phyloP scores from a whole-genome alignment of 2,797 vertebrate species.

The Pampus argenteus region DNA sequence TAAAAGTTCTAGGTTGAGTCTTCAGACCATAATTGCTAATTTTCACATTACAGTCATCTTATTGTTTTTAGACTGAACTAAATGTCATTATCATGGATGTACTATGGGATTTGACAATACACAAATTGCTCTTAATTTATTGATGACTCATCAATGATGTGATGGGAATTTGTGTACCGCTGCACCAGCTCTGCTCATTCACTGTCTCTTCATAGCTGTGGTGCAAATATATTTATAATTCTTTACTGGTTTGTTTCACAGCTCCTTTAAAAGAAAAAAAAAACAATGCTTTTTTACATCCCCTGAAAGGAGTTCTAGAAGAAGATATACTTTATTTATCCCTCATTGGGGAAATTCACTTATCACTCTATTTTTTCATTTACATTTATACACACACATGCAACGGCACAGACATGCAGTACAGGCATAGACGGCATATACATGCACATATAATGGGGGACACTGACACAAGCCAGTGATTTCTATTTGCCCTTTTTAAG shows the following conservation, averaged over 20 bases:
- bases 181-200: slow-evolving; percentile 48
- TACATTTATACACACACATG: too few species aligned
- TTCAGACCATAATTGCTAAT: slow-evolving; percentile 1
- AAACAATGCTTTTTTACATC: slow-evolving; percentile 1
- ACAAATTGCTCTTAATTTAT: slow-evolving; percentile 46
- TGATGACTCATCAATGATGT: slow-evolving; percentile 47
- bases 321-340: too few species aligned
- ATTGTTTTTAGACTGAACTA: slow-evolving; percentile 23
- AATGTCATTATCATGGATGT: slow-evolving; percentile 26
- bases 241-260: slow-evolving; percentile 26
- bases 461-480: slow-evolving; percentile 13
- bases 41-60: slow-evolving; percentile 23
- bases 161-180: slow-evolving; percentile 26
- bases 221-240: slow-evolving; percentile 31
- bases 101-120: slow-evolving; percentile 25
- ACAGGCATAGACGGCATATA: too few species aligned
- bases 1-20: background rate
- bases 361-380: too few species aligned
- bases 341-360: too few species aligned
- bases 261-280: slow-evolving; percentile 35
- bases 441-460: background rate
- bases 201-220: slow-evolving; percentile 47
- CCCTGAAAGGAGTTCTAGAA: too few species aligned
- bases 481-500: slow-evolving; percentile 26
- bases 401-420: too few species aligned